Evolutionary conservation across 2,113 vertebrate species (phyloP), one percentile per base, ranked within the genome.

Genomic region (Rhinoderma darwinii): DNA sequence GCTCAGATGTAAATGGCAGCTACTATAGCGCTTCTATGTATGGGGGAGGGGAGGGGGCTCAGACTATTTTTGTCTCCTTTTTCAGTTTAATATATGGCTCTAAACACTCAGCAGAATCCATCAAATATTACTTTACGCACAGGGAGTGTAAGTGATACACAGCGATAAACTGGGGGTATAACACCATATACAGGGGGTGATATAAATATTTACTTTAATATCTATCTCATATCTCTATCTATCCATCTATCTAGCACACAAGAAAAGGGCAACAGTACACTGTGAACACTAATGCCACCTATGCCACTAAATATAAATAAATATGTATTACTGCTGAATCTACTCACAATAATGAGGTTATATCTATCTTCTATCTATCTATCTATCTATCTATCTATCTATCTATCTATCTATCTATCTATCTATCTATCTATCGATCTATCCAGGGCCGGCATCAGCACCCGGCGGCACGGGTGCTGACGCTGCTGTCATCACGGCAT

Each of bases 341-440:
- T n/a, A n/a, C n/a, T n/a, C 6, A 20, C 18, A 54, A 12, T 2
- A 14, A 54, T 54, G 18, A 6, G 50, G 17, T 15, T 3, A 54
- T 3, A 18, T 59, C 22, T 7, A 59, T 59, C 25, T 27, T 2
- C 3, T 2, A 63, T 63, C 59, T 63, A 63, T 63, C 25, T 35
- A 68, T 20, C 66, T 70, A 70, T 70, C 66, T 70, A 70, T 70
- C 15, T 70, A 37, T 70, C 66, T 70, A 9, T 37, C 66, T 70
- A 70, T 70, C 30, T 70, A 70, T 70, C 66, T 70, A 70, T 70
- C 66, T 70, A 70, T 70, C 66, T 70, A 70, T 70, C 66, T 70
- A 70, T 70, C 66, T 70, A 70, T 70, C 66, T 70, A 70, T 70
- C 32, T 68, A 32, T 68, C 63, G 32, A 35, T 68, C 27, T 15